Evolutionary conservation across 1,140 invertebrate genomes (phyloP), one percentile per base, ranked within the genome.

Genomic region (Drosophila azteca): DNA sequence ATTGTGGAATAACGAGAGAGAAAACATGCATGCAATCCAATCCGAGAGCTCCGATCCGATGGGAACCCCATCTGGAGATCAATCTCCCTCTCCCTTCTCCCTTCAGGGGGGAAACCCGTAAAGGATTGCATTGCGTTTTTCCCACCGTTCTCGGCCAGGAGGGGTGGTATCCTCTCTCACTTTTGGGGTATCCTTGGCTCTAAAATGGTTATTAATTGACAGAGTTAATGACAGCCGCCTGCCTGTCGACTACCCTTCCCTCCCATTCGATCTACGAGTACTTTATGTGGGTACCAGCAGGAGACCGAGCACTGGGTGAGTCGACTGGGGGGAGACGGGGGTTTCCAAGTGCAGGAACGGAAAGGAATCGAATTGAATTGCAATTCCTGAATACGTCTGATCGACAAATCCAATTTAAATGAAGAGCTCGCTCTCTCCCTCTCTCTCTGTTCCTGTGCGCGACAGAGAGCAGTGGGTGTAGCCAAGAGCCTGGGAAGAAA

Each of bases 381-480:
- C 35, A 39, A 39, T 39, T 39, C 35, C 35, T 39, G 35, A 39
- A 13, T 39, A 13, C 11, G 35, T 55, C 45, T 75, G 73, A 81
- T 81, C 78, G 78, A 77, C 61, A 82, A 80, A 82, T 87, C 83
- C 78, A 85, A 87, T 87, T 85, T 87, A 81, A 84, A 84, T 87
- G 44, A 87, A 81, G 81, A 87, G 74, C 74, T 20, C 17, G 0
- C 17, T 46, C 76, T 48, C 63, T 5, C 3, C 5, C 74, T 20
- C 17, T 20, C 17, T 46, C 76, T 48, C 63, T 5, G 11, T 13
- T 13, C 35, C 35, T 39, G 35, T 46, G 51, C 48, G 0, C 1
- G 17, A 20, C 17, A 20, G 61, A 59, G 64, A 73, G 61, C 48
- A 48, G 79, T 82, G 74, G 73, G 79, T 59, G 77, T 63, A 15